A percentile compares a stretch with the other conserved stretches of the same genome.
Conservation (phyloP, 1,140 invertebrate species). For the Drosophila virilis region DNA sequence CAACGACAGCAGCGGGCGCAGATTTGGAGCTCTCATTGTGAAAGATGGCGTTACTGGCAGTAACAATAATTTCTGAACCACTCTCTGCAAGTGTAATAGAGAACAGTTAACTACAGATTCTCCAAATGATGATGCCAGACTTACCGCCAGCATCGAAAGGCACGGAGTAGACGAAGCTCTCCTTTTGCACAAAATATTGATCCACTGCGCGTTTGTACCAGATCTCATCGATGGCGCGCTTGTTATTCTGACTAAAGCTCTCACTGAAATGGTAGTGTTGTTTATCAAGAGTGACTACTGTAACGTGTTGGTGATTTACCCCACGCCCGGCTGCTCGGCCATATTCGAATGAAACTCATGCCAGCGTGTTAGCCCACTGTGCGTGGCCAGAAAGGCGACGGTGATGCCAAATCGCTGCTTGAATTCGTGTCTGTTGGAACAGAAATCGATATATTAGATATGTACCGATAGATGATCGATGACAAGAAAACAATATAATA, state of each 20-base stretch:
- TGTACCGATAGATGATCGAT: slow-evolving; percentile 8
- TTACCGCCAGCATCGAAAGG: slow-evolving; percentile 87
- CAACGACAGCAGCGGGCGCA: slow-evolving; percentile 95
- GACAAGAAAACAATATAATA: slow-evolving; percentile 10
- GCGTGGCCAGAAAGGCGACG: slow-evolving; percentile 93
- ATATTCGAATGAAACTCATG: slow-evolving; percentile 88
- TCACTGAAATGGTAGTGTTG: slow-evolving; percentile 69
- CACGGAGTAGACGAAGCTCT: slow-evolving; percentile 95
- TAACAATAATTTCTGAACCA: slow-evolving; percentile 90
- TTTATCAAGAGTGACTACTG: background rate
- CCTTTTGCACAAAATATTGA: slow-evolving; percentile 91
- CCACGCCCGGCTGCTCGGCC: slow-evolving; percentile 69
- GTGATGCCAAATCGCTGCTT: slow-evolving; percentile 93
- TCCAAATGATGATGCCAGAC: background rate
- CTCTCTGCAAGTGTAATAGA: slow-evolving; percentile 84
- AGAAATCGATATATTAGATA: slow-evolving; percentile 68
- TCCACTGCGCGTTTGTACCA: slow-evolving; percentile 98
- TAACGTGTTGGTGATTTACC: slow-evolving; percentile 43
- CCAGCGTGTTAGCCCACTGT: slow-evolving; percentile 95
- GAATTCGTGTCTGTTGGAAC: slow-evolving; percentile 88
- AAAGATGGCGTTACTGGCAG: slow-evolving; percentile 95
- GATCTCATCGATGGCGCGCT: slow-evolving; percentile 93
- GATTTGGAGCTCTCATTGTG: slow-evolving; percentile 87
- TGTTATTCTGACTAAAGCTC: slow-evolving; percentile 87
- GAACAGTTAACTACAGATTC: background rate